These are phyloP conservation scores for Synchiropus splendidus DNA, from an alignment of 2,113 vertebrate genomes.

Conservation along the genomic window DNA sequence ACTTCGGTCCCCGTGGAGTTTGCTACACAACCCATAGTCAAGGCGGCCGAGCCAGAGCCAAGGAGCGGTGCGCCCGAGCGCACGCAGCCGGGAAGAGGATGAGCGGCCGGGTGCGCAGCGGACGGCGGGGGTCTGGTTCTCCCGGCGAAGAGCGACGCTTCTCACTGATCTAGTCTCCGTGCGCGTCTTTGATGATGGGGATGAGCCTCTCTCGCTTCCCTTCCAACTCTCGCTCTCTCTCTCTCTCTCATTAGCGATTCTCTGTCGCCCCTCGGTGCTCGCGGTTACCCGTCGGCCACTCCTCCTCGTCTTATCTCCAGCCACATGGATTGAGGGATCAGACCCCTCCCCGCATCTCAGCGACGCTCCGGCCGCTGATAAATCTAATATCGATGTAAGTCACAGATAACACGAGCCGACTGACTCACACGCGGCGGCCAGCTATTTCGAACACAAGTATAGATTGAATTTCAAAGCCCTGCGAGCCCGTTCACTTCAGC, in stretches of 20 bases:
- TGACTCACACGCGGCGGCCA: slow-evolving; percentile 8
- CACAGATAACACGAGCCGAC: slow-evolving; percentile 33
- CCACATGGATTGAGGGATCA: slow-evolving; percentile 66
- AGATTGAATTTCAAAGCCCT: too few relatives aligned
- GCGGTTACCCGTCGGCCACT: slow-evolving; percentile 69
- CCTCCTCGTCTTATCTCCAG: slow-evolving; percentile 77
- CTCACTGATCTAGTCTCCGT: slow-evolving; percentile 58
- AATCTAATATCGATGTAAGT: slow-evolving; percentile 65
- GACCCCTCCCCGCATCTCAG: slow-evolving; percentile 68
- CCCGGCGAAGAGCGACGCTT: slow-evolving; percentile 28
- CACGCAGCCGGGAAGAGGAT: slow-evolving; percentile 25
- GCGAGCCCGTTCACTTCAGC: too few relatives aligned
- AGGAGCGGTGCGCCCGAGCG: slow-evolving; percentile 19
- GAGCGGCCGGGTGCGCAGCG: slow-evolving; percentile 22
- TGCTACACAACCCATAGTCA: slow-evolving; percentile 74
- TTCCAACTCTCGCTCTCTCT: slow-evolving; percentile 14
- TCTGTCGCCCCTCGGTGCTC: slow-evolving; percentile 53
- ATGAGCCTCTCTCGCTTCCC: slow-evolving; percentile 2
- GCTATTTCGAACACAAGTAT: neutral
- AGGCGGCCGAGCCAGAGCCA: neutral
- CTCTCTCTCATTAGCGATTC: slow-evolving; percentile 43
- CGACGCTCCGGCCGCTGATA: slow-evolving; percentile 51
- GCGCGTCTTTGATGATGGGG: slow-evolving; percentile 48
- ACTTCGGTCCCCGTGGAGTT: slow-evolving; percentile 72
- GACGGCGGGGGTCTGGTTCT: slow-evolving; percentile 19